Conservation (phyloP, 2,113 vertebrate genomes). For the Planiliza haematocheilus region DNA sequence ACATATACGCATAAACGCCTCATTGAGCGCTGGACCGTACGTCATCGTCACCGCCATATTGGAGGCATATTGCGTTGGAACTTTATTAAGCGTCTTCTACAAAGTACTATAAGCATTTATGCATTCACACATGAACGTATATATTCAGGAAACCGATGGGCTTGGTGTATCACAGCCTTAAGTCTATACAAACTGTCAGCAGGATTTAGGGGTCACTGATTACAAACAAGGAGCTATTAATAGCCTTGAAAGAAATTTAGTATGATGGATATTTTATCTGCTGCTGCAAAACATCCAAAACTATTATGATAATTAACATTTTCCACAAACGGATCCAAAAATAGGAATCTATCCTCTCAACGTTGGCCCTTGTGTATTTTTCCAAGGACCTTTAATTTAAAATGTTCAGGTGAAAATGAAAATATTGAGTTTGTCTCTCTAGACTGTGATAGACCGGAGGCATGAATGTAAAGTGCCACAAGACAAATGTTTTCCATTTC, state of each 20-base stretch:
- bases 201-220: not conserved
- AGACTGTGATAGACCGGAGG: slow-evolving; percentile 17
- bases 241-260: not conserved
- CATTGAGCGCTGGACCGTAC: too few species aligned
- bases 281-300: not conserved
- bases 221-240: not conserved
- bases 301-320: not conserved
- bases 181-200: not conserved
- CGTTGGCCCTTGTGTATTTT: not conserved
- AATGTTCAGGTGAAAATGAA: slow-evolving; percentile 35
- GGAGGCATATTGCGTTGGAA: too few species aligned
- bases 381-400: slow-evolving; percentile 17
- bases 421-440: slow-evolving; percentile 54
- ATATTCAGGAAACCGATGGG: too few species aligned
- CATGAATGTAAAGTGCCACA: slow-evolving; percentile 55
- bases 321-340: slow-evolving; percentile 6
- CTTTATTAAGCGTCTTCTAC: too few species aligned
- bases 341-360: not conserved
- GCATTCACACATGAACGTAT: too few species aligned
- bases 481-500: slow-evolving; percentile 74
- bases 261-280: slow-evolving; percentile 3
- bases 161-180: not conserved
- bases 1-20: too few species aligned
- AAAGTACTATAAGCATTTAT: too few species aligned
- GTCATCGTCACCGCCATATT: too few species aligned